phyloP scores from a whole-genome alignment of 2,888 invertebrate species.

The Pyrocoelia pectoralis region DNA sequence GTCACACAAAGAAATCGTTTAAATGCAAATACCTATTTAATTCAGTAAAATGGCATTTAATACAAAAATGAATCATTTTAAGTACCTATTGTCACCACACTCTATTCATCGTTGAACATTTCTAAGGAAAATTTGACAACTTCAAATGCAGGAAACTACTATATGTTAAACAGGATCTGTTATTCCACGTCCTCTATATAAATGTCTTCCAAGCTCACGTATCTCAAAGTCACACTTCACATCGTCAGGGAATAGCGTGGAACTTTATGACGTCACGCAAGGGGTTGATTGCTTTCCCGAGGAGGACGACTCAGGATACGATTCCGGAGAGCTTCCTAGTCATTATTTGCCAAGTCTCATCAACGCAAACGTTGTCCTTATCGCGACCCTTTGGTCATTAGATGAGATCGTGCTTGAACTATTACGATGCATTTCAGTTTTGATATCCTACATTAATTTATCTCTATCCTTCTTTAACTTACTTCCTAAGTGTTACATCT shows the following conservation, averaged over 20 bases:
- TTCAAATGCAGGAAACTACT: constrained; percentile 18
- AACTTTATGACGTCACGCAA: constrained; percentile 60
- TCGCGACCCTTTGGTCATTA: constrained; percentile 39
- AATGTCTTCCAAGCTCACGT: constrained; percentile 37
- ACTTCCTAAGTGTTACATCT: constrained; percentile 16
- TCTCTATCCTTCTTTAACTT: constrained; percentile 20
- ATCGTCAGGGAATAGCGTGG: constrained; percentile 38
- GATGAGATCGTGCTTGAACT: constrained; percentile 35
- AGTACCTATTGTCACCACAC: no score
- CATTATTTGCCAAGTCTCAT: constrained; percentile 57
- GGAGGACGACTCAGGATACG: constrained; percentile 47
- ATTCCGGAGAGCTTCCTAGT: constrained; percentile 51
- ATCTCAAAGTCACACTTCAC: constrained; percentile 42
- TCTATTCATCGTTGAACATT: no score
- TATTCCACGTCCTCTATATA: constrained; percentile 35
- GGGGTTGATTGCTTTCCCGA: constrained; percentile 58
- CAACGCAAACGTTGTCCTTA: constrained; percentile 52
- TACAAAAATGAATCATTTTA: no score
- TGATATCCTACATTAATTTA: constrained; percentile 28
- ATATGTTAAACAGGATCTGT: constrained; percentile 19
- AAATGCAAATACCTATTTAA: no score
- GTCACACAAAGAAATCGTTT: no score
- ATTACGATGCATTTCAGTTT: constrained; percentile 30
- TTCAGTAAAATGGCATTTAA: no score
- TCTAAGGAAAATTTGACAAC: constrained; percentile 8